Conservation (phyloP, 1,140 invertebrate species). For the Megalopta genalis region DNA sequence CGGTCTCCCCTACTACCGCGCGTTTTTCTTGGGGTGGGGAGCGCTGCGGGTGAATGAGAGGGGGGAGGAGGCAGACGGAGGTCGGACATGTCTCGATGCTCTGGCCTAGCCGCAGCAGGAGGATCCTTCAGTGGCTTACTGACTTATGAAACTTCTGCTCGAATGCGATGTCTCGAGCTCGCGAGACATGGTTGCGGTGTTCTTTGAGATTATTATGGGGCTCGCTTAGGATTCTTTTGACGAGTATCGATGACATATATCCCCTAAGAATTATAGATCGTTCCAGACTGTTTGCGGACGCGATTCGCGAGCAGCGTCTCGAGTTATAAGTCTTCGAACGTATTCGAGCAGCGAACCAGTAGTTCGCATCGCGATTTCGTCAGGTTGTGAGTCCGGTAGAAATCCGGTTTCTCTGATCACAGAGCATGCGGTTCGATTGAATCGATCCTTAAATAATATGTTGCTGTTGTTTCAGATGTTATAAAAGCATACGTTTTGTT, state of each 20-base stretch:
- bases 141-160: conserved; percentile 37
- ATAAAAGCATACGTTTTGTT: too few relatives aligned
- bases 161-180: conserved; percentile 13
- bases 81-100: neutral
- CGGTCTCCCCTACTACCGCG: conserved; percentile 8
- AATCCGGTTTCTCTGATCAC: neutral
- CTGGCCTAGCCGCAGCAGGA: neutral
- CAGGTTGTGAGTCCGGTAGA: neutral
- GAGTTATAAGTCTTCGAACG: neutral
- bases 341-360: neutral
- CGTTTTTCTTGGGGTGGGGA: neutral
- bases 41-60: neutral
- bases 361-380: neutral
- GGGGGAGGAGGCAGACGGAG: neutral
- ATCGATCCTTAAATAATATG: neutral
- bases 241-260: neutral
- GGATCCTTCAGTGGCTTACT: conserved; percentile 42
- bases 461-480: neutral
- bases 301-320: neutral
- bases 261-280: neutral
- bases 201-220: neutral
- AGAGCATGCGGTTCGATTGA: neutral
- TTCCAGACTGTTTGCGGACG: neutral
- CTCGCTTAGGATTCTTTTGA: neutral
- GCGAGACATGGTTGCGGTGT: too few relatives aligned